phyloP scores from a whole-genome alignment of 1,140 invertebrate species.

The Trachelipus rathkii region DNA sequence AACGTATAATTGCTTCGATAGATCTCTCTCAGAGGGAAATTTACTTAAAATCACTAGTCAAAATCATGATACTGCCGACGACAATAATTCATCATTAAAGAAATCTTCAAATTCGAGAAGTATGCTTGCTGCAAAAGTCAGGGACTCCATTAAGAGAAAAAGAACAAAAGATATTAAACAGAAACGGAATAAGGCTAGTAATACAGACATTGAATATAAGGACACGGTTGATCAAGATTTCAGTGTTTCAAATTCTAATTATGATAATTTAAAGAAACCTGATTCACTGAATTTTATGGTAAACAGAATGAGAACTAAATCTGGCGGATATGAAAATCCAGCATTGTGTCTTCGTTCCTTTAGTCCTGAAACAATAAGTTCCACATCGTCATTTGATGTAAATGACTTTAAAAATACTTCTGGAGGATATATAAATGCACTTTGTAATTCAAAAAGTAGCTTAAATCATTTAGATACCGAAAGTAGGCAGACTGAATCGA shows the following conservation, averaged over 20 bases:
- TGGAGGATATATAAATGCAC: slow-evolving; percentile 10
- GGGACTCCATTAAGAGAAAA: slow-evolving; percentile 38
- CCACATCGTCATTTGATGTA: slow-evolving; percentile 17
- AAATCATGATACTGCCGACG: background rate
- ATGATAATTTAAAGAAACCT: too few relatives aligned
- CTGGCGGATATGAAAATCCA: slow-evolving; percentile 46
- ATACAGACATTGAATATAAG: background rate
- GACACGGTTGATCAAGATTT: too few relatives aligned
- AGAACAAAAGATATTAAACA: slow-evolving; percentile 28
- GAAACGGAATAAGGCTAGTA: slow-evolving; percentile 32
- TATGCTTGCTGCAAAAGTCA: slow-evolving; percentile 26
- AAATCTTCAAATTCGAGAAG: slow-evolving; percentile 11
- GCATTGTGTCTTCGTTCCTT: slow-evolving; percentile 11
- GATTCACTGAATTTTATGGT: background rate
- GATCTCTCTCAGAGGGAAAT: slow-evolving; percentile 37
- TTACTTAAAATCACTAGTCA: background rate
- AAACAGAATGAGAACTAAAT: slow-evolving; percentile 43
- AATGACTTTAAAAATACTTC: slow-evolving; percentile 20
- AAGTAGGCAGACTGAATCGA: background rate
- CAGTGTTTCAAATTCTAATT: too few relatives aligned
- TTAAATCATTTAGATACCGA: background rate
- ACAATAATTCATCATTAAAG: background rate
- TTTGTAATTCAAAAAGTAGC: background rate
- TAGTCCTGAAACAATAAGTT: slow-evolving; percentile 18
- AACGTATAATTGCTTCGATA: background rate